Base-by-base conservation (phyloP, 2,888 invertebrate genomes). In the Drosophila putrida region DNA sequence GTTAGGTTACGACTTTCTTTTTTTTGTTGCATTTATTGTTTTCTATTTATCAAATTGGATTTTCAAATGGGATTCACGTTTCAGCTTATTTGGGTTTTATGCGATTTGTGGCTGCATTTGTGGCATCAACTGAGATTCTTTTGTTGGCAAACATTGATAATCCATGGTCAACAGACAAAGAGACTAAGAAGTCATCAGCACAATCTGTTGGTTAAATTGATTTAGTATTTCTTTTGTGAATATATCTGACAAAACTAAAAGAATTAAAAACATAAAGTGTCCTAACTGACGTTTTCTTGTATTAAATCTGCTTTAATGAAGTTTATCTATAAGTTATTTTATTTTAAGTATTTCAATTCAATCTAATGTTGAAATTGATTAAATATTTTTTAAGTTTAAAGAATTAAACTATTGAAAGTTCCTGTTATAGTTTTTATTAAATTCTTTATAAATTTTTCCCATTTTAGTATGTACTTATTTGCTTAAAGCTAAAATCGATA, bases 21-120 rank as follows among this genome's bases (percentile, higher is more conserved):
- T 74, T 75, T 82, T 66, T 69, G 77, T 79, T 68, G 59, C 75
- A 82, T 83, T 86, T 83, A 83, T 83, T 83, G 83, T 64, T 70
- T 81, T 70, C 84, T 81, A 84, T 86, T 86, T 86, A 83, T 83
- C 80, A 86, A 83, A 83, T 86, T 83, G 86, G 83, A 81, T 83
- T 83, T 86, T 64, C 68, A 66, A 71, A 66, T 80, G 64, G 36
- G 59, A 49, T 55, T 63, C 53, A 28, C 38, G 60, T 65, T 66
- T 62, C 75, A 71, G 54, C 54, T 65, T 75, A 75, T 64, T 61
- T 61, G 8, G 47, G 36, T 50, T 44, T 51, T 50, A 51, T 57
- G 59, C 41, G 64, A 57, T 63, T 63, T 55, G 54, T 11, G 54
- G 55, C 54, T 70, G 65, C 67, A 60, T 36, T 33, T 64, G 79